Evolutionary conservation across 1,140 invertebrate genomes (phyloP).

Genomic region (Drosophila saltans): DNA sequence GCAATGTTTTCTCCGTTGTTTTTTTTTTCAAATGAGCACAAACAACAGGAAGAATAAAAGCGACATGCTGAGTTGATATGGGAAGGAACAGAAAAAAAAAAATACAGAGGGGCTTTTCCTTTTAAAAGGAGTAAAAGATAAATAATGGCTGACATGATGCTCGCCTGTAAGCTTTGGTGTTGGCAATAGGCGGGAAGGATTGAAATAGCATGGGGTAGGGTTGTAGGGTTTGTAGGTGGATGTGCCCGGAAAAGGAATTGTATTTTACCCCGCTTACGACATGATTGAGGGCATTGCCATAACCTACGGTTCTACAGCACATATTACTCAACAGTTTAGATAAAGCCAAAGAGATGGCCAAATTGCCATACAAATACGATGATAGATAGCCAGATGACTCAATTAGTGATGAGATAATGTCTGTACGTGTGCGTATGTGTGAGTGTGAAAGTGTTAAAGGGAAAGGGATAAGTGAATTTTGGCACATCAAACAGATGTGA

Average conservation of each 20-base stretch:
- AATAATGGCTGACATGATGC: slow-evolving; percentile 73
- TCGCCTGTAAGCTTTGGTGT: slow-evolving; percentile 37
- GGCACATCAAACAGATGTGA: slow-evolving; percentile 12
- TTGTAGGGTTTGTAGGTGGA: neutral
- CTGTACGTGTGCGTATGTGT: neutral
- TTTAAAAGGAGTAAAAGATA: slow-evolving; percentile 73
- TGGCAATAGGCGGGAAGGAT: neutral
- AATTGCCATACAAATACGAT: slow-evolving; percentile 50
- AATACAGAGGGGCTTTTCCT: slow-evolving; percentile 29
- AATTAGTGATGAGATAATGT: slow-evolving; percentile 67
- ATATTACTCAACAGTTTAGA: slow-evolving; percentile 52
- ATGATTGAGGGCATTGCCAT: slow-evolving; percentile 69
- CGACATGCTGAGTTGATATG: slow-evolving; percentile 52
- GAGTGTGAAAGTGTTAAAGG: neutral
- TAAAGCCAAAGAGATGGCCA: slow-evolving; percentile 28
- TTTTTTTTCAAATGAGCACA: slow-evolving; percentile 53
- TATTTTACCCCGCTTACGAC: slow-evolving; percentile 10
- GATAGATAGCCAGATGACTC: slow-evolving; percentile 72
- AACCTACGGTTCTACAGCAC: slow-evolving; percentile 50
- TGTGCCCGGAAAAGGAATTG: slow-evolving; percentile 24
- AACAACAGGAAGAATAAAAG: slow-evolving; percentile 34
- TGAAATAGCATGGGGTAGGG: neutral
- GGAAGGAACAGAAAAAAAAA: neutral
- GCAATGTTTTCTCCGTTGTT: slow-evolving; percentile 32
- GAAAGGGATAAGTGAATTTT: slow-evolving; percentile 6